These are phyloP conservation scores for Cuculus canorus DNA, from an alignment of 2,797 vertebrate species.

Conservation along the genomic window DNA sequence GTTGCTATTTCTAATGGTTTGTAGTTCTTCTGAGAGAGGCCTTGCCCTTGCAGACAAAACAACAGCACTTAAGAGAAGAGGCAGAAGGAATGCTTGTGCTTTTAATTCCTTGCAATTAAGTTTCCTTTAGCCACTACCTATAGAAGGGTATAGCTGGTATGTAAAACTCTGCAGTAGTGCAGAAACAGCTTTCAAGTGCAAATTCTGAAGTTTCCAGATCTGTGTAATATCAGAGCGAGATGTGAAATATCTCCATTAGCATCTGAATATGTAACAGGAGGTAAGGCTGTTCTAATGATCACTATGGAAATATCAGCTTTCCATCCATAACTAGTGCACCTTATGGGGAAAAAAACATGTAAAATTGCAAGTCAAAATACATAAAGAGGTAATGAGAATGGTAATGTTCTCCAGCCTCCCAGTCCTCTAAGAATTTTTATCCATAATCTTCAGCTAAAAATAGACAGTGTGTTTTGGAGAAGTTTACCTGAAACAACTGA, in stretches of 20 bases:
- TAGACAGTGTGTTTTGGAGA: background rate
- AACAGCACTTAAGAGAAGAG: background rate
- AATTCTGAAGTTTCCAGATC: background rate
- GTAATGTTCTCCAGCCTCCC: background rate
- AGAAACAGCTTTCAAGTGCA: background rate
- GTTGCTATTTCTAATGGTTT: background rate
- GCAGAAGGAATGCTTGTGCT: background rate
- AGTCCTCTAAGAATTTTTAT: background rate
- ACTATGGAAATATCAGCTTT: background rate
- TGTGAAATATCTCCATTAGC: background rate
- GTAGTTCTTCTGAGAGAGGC: background rate
- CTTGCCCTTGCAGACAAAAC: background rate
- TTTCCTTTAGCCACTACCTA: background rate
- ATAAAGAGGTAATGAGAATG: background rate
- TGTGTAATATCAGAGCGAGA: background rate
- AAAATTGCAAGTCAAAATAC: background rate
- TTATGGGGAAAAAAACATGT: background rate
- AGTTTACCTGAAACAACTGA: conserved; percentile 11
- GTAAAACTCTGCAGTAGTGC: background rate
- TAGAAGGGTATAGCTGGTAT: background rate
- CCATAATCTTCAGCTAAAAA: background rate
- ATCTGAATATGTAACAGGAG: background rate
- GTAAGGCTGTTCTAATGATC: background rate
- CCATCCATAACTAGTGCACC: background rate
- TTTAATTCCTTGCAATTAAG: background rate